Evolutionary conservation across 2,797 vertebrate genomes (phyloP), one percentile per base, ranked within the genome.

Genomic region (Tangara arthus): DNA sequence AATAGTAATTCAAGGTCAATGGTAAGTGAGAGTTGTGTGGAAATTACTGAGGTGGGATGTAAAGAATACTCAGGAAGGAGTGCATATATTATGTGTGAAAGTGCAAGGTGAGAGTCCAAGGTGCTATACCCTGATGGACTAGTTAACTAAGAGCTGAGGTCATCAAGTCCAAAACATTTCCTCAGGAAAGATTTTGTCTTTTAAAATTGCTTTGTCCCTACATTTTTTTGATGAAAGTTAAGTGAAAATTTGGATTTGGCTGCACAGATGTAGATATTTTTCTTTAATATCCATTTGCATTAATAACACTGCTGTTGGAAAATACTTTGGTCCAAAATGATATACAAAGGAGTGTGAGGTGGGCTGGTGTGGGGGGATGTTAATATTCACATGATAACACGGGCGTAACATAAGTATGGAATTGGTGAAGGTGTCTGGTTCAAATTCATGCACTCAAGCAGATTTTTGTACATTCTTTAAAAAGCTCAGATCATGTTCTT

Each of bases 401-500:
- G 41, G 21, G 14, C 89, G 32, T 47, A 70, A 56, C 27, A 30
- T 8, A 71, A 24, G 12, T 52, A 61, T 71, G 44, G 41, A 87
- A 37, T 26, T 75, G 34, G 11, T 65, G 63, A 89, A 89, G 32
- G 57, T 37, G 37, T 52, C 55, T 96, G 46, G 28, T 71, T 87
- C 39, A 64, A 69, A 77, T 82, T 70, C 65, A 27, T 5, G 0
- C 3, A 2, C 59, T 89, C 14, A 22, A 47, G 60, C 63, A 87
- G 56, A 75, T 56, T 76, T 89, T 42, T 77, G 44, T 55, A 70
- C 50, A 63, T 77, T 76, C 69, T 78, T 76, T 85, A 61, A 76
- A 90, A 65, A 81, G 5, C 85, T 75, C 10, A 2, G 14, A 49
- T 83, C 15, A 11, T 1, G 4, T 86, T 94, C 32, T 87, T 94